Percentiles rank a stretch among this genome's conserved stretches.
These are phyloP conservation scores for Microtus ochrogaster DNA, from an alignment of 2,113 vertebrate species.

Conservation along the genomic window DNA sequence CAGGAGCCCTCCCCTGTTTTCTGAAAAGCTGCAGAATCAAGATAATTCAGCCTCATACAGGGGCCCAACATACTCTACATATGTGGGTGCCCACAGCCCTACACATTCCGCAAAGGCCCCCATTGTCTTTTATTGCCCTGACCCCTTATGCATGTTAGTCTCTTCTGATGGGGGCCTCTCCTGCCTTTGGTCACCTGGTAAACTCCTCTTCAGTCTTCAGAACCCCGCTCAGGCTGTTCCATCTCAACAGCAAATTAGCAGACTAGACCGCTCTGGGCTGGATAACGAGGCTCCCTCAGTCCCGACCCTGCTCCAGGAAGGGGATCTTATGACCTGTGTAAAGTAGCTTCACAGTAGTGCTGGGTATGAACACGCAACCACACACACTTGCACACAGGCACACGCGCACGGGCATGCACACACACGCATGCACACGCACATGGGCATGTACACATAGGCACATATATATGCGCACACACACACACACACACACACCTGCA, in stretches of 20 bases:
- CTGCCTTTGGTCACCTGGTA: not conserved
- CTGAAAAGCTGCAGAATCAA: not conserved
- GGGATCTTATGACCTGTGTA: rapidly evolving
- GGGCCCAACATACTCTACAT: rapidly evolving
- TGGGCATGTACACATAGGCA: no score
- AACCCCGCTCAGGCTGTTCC: not conserved
- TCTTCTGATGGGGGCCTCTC: no score
- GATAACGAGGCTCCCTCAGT: not conserved
- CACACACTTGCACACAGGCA: not conserved
- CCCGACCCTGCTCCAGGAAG: not conserved
- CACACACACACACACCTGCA: not conserved
- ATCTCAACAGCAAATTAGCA: not conserved
- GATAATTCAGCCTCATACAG: rapidly evolving
- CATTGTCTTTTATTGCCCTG: rapidly evolving
- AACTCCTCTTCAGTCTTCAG: slow-evolving; percentile 9
- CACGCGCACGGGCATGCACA: no score
- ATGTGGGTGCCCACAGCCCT: not conserved
- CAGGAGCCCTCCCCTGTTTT: not conserved
- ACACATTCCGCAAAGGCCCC: rapidly evolving
- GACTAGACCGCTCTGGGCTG: not conserved
- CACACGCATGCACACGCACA: no score
- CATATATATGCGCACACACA: not conserved
- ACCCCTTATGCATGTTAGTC: not conserved
- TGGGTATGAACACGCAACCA: not conserved
- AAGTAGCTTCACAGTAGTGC: not conserved